These are phyloP conservation scores for Brachyhypopomus gauderio DNA, from an alignment of 2,113 vertebrate genomes.

Conservation along the genomic window DNA sequence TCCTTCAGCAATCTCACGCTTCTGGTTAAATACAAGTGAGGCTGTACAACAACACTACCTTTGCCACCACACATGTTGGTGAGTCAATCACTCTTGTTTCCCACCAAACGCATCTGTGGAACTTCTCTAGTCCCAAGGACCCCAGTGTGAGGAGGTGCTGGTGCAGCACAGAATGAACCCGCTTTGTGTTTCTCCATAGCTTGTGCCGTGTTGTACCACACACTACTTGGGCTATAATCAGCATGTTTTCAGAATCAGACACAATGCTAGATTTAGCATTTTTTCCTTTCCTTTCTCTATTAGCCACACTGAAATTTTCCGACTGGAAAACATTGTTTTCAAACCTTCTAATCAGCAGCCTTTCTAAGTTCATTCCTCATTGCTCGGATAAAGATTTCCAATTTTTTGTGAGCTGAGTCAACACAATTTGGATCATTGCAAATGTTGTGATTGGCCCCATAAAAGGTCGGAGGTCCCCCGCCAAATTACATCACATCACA, in stretches of 20 bases:
- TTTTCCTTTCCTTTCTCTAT: neutral
- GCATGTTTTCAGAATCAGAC: neutral
- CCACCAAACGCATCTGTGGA: constrained; percentile 1
- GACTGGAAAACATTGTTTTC: constrained; percentile 11
- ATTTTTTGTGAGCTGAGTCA: neutral
- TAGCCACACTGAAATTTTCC: constrained; percentile 4
- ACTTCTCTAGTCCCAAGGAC: constrained; percentile 9
- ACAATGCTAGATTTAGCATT: constrained; percentile 9
- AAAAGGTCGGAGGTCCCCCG: constrained; percentile 40
- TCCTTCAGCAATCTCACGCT: constrained; percentile 34
- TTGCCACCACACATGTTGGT: constrained; percentile 33
- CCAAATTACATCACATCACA: constrained; percentile 36
- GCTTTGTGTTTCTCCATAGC: neutral
- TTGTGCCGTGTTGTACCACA: neutral
- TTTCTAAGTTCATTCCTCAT: constrained; percentile 17
- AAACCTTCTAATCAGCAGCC: neutral
- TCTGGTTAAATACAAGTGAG: neutral
- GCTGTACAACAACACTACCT: constrained; percentile 33
- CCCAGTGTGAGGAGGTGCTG: neutral
- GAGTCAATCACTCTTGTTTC: constrained; percentile 6
- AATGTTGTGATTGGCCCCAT: constrained; percentile 34
- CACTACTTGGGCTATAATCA: neutral
- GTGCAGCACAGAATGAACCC: neutral
- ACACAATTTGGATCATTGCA: constrained; percentile 24
- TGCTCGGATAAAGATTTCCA: neutral